Percentiles rank a stretch among this genome's conserved stretches.
These are phyloP conservation scores for Gambusia affinis DNA, from an alignment of 2,113 vertebrate species.

Conservation along the genomic window DNA sequence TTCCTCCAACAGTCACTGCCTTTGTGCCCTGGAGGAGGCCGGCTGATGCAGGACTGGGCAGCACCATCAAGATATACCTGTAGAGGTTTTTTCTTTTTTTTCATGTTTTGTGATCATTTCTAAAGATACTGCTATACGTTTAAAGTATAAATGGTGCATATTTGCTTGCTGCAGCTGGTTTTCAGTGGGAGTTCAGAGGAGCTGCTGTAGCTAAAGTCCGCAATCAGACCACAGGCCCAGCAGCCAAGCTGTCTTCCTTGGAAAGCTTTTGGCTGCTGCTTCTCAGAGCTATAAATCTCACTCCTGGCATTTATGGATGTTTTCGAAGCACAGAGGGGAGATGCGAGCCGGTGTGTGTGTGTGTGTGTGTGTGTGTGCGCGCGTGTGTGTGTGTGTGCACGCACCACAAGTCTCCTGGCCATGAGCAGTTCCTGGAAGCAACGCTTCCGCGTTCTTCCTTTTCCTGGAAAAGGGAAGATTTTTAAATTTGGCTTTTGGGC, in stretches of 20 bases:
- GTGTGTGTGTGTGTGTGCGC: conserved; percentile 4
- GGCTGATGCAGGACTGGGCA: conserved; percentile 7
- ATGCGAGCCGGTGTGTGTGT: conserved; percentile 43
- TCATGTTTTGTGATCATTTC: background rate
- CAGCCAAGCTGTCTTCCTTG: conserved; percentile 72
- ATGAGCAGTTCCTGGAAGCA: conserved; percentile 89
- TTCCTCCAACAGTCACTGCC: conserved; percentile 8
- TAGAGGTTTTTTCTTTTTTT: background rate
- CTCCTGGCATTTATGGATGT: conserved; percentile 79
- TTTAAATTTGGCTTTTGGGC: conserved; percentile 82
- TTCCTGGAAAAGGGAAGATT: conserved; percentile 94
- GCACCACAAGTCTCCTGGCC: conserved; percentile 83
- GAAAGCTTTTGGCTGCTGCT: conserved; percentile 77
- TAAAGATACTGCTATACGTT: background rate
- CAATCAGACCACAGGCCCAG: conserved; percentile 59
- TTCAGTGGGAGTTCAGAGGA: background rate
- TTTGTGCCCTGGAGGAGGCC: background rate
- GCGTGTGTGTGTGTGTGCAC: conserved; percentile 40
- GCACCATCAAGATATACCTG: background rate
- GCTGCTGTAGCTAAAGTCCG: conserved; percentile 43
- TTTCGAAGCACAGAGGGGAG: conserved; percentile 77
- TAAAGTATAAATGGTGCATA: background rate
- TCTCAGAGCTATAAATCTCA: conserved; percentile 81
- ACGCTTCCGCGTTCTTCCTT: conserved; percentile 86
- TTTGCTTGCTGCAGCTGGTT: background rate